phyloP scores from a whole-genome alignment of 1,140 invertebrate genomes.

The Scylla paramamosain region DNA sequence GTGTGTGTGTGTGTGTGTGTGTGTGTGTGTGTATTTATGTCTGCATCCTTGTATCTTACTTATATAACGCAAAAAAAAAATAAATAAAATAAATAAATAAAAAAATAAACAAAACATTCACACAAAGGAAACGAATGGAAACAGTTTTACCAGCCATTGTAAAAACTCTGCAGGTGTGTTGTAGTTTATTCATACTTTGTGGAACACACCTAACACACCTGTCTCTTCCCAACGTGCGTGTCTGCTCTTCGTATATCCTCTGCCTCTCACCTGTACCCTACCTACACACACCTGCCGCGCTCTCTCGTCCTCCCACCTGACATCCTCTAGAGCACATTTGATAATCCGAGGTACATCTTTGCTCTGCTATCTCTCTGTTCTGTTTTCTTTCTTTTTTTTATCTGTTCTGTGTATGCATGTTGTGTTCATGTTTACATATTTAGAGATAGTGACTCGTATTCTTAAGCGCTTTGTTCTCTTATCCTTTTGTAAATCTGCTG shows the following conservation, averaged over 20 bases:
- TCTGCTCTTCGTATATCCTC: not conserved
- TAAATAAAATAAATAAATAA: no score
- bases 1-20: conserved; percentile 9
- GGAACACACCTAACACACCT: no score
- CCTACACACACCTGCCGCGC: not conserved
- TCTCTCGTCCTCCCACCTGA: not conserved
- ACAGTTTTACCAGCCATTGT: no score
- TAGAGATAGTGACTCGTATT: not conserved
- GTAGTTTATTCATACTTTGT: no score
- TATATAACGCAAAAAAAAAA: no score
- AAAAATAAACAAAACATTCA: no score
- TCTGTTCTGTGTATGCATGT: no score
- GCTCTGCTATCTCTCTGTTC: not conserved
- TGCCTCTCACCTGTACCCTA: not conserved
- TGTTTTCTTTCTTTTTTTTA: no score
- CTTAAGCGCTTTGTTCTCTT: not conserved
- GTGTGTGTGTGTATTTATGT: not conserved
- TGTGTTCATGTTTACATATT: no score
- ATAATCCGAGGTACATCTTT: not conserved
- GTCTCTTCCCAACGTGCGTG: not conserved
- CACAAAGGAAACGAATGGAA: no score
- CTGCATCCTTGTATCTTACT: not conserved
- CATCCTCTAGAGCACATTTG: not conserved
- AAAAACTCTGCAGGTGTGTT: no score
- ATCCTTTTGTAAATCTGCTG: no score